Base-by-base conservation (phyloP, 2,797 vertebrate genomes). In the Clarias fuscus region DNA sequence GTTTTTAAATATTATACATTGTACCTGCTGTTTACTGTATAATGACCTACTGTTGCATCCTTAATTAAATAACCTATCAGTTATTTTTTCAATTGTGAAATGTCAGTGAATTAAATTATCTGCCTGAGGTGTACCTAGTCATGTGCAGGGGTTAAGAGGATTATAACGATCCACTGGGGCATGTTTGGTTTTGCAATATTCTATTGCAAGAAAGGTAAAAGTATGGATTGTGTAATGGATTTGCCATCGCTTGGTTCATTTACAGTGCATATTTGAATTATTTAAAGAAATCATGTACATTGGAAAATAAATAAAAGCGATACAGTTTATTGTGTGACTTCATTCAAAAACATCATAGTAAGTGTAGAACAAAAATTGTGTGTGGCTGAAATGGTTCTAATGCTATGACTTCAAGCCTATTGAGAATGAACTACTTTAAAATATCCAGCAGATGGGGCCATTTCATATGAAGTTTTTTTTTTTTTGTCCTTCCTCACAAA, bases 21-120 rank as follows among this genome's bases (percentile, higher is more conserved):
- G 64, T 22, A 56, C 62, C 40, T 53, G 79, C 64, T 48, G 17
- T 18, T 22, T 67, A 37, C 37, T 37, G 37, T 37, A 18, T 82
- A 43, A 82, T n/a, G 43, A 82, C 67, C 67, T 53, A 53, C 64
- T 82, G 62, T 68, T 68, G 79, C 64, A 68, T 82, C 17, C 4
- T 64, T 82, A 82, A 82, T 67, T 68, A 82, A 82, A 82, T 68
- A 67, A n/a, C 64, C 79, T 68, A 67, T 68, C 40, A 67, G 11
- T 6, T 67, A 68, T 82, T 82, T 82, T 53, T 64, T 30, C n/a
- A 43, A 22, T 68, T 67, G 43, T 53, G 62, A 53, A 64, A 53
- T 68, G 64, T 22, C n/a, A 18, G 67, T 20, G 58, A 68, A 82
- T 82, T 53, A 22, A 82, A 68, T 82, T 53, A 68, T 53, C 64